Conservation (phyloP, 2,797 vertebrate genomes). For the Acanthornis magna region DNA sequence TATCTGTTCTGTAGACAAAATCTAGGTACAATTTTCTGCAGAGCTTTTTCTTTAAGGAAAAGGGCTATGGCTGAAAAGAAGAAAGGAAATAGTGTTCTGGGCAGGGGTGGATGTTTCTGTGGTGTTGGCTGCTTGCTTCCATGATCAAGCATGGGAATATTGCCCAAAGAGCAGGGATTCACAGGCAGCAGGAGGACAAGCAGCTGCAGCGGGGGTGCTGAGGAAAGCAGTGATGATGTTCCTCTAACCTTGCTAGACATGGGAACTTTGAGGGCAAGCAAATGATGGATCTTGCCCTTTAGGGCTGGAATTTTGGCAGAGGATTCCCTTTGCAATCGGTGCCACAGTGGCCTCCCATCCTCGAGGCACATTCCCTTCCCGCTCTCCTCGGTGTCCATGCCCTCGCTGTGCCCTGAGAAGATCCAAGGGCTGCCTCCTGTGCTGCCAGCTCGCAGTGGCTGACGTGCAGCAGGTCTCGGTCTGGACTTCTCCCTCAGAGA, state of each 20-base stretch:
- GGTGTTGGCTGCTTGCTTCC: neutral
- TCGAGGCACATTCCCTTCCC: neutral
- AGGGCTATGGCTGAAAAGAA: neutral
- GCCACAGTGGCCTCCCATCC: neutral
- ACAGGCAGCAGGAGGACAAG: neutral
- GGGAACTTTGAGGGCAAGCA: neutral
- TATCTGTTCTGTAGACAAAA: neutral
- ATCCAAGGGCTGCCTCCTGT: neutral
- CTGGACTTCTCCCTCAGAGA: neutral
- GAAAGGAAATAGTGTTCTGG: neutral
- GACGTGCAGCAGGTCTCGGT: neutral
- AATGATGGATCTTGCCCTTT: neutral
- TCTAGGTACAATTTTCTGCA: neutral
- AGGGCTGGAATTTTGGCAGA: neutral
- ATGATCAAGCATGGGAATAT: neutral
- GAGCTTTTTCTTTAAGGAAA: neutral
- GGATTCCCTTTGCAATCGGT: neutral
- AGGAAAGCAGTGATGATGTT: neutral
- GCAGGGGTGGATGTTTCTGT: neutral
- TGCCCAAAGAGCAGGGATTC: neutral
- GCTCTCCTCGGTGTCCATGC: accelerated
- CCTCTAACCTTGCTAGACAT: neutral
- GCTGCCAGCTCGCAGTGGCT: neutral
- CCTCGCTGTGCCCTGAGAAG: neutral
- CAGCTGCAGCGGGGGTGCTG: neutral